Percentiles rank a stretch among this genome's conserved stretches.
Conservation (phyloP, 37 sponge, comb jelly and placozoan genomes). For the Ephydatia muelleri region DNA sequence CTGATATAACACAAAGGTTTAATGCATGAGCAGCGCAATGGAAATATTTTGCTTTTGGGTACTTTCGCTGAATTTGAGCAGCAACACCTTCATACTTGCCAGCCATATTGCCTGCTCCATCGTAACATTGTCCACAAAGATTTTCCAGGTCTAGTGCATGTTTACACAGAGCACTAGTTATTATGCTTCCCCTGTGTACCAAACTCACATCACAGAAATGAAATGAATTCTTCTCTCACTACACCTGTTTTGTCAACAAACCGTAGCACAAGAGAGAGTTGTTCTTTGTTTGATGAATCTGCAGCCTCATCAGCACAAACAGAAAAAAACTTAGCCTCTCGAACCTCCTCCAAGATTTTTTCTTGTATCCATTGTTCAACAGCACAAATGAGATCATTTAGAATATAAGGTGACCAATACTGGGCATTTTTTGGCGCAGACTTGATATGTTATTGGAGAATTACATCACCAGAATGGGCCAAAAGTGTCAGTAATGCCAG, state of each 20-base stretch:
- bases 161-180: constrained; percentile 8
- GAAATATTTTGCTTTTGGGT: constrained; percentile 42
- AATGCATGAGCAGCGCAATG: constrained; percentile 47
- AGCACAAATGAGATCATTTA: constrained; percentile 49
- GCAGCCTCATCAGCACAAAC: constrained; percentile 36
- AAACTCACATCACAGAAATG: constrained; percentile 7
- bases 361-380: constrained; percentile 21
- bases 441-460: constrained; percentile 38
- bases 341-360: constrained; percentile 26
- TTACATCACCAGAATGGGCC: constrained; percentile 45
- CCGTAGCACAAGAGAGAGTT: constrained; percentile 34
- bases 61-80: constrained; percentile 17
- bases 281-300: constrained; percentile 53
- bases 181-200: constrained; percentile 49
- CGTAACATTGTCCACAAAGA: constrained; percentile 55
- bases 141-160: constrained; percentile 24
- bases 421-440: constrained; percentile 41
- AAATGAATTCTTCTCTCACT: constrained; percentile 20
- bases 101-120: constrained; percentile 63
- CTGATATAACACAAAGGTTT: constrained; percentile 45
- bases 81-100: constrained; percentile 41
- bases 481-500: constrained; percentile 36
- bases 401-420: constrained; percentile 40
- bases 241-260: constrained; percentile 31
- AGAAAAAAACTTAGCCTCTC: constrained; percentile 44